Evolutionary conservation across 2,113 vertebrate species (phyloP), one percentile per base, ranked within the genome.

Genomic region (Hyaena hyaena): DNA sequence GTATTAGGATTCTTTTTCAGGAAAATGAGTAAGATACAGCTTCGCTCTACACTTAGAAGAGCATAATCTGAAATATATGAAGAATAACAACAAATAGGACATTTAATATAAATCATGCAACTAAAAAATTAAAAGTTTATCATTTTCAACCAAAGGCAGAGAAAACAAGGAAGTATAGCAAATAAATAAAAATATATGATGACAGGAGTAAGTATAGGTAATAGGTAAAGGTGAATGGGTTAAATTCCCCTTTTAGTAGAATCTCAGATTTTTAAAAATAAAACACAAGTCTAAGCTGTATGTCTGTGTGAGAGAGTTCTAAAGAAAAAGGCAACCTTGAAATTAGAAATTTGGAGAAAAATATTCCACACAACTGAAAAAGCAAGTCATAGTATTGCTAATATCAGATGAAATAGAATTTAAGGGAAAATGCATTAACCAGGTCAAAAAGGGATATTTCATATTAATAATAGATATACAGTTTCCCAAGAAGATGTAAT

Each of bases 401-500:
- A 39, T 63, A 35, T 95, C 33, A 61, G 55, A 68, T 11, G 24
- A 91, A 82, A 35, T 90, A 87, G 66, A 97, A 82, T 82, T 85
- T 86, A 90, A 85, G 79, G 68, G 33, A 82, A 82, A 97, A 86
- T 89, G 19, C 24, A 55, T 93, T 63, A 31, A 63, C 63, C 15
- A 79, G 50, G 7, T 82, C 63, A 90, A 87, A 90, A 33, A 50
- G 39, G 48, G 17, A 35, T 79, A 50, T 84, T 84, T 88, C 45
- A 80, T 90, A 58, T 76, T 84, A 91, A 66, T 95, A 81, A 35
- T 14, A 83, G 24, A 69, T 50, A 69, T 33, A 92, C 0, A 33
- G 45, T 96, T 10, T 79, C 79, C 83, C 43, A 87, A 82, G n/a
- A 94, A 88, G 39, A 45, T 84, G 33, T 79, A 77, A 92, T 71